Base-by-base conservation (phyloP, 2,113 vertebrate genomes). In the Neofelis nebulosa region DNA sequence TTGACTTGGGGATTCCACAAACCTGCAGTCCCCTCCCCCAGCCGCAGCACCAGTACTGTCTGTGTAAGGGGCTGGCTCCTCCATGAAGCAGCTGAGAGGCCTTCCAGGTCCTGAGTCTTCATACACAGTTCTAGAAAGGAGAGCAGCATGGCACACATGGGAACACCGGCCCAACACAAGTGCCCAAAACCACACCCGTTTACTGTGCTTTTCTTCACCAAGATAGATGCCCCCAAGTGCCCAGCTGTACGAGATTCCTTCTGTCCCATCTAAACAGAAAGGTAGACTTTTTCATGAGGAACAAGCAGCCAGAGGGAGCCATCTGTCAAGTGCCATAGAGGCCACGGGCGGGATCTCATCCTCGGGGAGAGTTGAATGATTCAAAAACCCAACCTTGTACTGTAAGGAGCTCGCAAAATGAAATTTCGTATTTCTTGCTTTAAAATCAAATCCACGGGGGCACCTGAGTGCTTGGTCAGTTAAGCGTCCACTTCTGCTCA, bases 41-140 rank as follows among this genome's bases (percentile, higher is more conserved):
- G 99, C 99, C 0, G 99, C 99, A 1, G 99, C 99, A 4, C 99
- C 99, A 0, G 99, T 99, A 4, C 99, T 98, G 87, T 99, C 99
- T 0, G 99, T 99, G 78, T 99, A 99, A 0, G 99, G 99, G 21
- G 99, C 99, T 0, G 99, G 99, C 65, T 99, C 99, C 97, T 99
- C 99, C 98, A 99, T 99, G 97, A 99, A 99, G 95, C 99, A 99
- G 98, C 99, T 99, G 89, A 99, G 99, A 0, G 99, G 99, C 99
- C 99, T 97, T 1, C 99, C 99, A 0, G 99, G 99, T 25, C 99
- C 99, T 0, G 99, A 99, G n/a, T 99, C 99, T 97, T 99, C 99
- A 98, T 99, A 99, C 68, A 99, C 99, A 0, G 99, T 99, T 97
- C 99, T 99, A 98, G 95, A 98, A 98, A 96, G 93, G 87, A 94